Base-by-base conservation (phyloP, 2,113 vertebrate species). In the Jacana jacana region DNA sequence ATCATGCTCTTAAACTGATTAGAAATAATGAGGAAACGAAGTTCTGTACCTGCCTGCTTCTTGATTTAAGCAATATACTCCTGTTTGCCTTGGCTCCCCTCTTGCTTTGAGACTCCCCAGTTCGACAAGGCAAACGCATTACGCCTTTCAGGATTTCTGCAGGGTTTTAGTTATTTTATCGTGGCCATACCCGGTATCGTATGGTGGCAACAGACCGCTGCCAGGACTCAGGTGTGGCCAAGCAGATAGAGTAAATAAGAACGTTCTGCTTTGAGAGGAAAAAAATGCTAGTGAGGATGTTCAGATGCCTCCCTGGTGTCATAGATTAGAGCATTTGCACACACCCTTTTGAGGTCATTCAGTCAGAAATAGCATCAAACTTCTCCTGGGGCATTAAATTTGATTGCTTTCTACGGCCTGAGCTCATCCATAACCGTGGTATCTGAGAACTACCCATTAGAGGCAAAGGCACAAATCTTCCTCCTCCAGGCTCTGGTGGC, bases 21-120 rank as follows among this genome's bases (percentile, higher is more conserved):
- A 96, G 89, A 76, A 91, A 64, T 96, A 91, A 97, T 89, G 89
- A 91, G 80, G 86, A 96, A 96, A 91, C 91, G 93, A 93, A 93
- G 86, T 88, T 91, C 80, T 85, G 65, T 94, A 94, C 87, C 63
- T 95, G 55, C 92, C 77, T 39, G 39, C 18, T 10, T 93, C 86
- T 88, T 91, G 70, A 93, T 95, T 95, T 72, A 55, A 90, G 93
- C 88, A 87, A 58, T 92, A 66, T 88, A 87, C 76, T 88, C 73
- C 65, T 95, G 88, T 97, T 97, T 91, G 65, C 93, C 83, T 95
- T 97, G 93, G 80, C 93, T 87, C 88, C 48, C n/a, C 89, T 83
- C 84, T 86, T 63, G 48, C 72, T 86, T 69, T 93, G 68, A 63
- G 78, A 63, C 60, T 88, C 46, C 13, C 4, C 79, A 13, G 46